A percentile compares a stretch with the other conserved stretches of the same genome.
Conservation (phyloP, 2,797 vertebrate species). For the Gastrophryne carolinensis region DNA sequence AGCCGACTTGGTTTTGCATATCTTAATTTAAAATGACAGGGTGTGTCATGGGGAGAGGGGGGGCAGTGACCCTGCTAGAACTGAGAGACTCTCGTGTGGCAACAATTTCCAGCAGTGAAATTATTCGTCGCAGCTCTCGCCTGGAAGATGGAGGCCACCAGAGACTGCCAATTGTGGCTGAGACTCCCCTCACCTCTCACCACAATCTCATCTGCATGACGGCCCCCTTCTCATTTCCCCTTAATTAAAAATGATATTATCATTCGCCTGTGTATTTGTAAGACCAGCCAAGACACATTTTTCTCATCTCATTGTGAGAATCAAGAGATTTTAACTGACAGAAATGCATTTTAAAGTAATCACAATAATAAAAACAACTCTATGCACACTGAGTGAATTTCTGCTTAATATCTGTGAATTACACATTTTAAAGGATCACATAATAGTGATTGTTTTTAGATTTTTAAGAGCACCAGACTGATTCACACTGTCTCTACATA, state of each 20-base stretch:
- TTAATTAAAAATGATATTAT: slow-evolving; percentile 56
- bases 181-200: not conserved
- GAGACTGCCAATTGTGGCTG: slow-evolving; percentile 38
- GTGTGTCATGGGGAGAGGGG: slow-evolving; percentile 85
- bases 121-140: slow-evolving; percentile 76
- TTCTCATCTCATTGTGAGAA: slow-evolving; percentile 37
- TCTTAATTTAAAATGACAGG: slow-evolving; percentile 99
- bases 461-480: too few relatives aligned
- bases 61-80: slow-evolving; percentile 88
- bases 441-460: not conserved
- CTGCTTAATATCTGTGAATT: not conserved
- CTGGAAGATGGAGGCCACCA: slow-evolving; percentile 64
- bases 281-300: slow-evolving; percentile 45
- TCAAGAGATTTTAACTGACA: slow-evolving; percentile 46
- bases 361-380: slow-evolving; percentile 33
- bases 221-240: slow-evolving; percentile 16
- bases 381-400: not conserved
- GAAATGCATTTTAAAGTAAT: slow-evolving; percentile 40
- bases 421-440: too few relatives aligned
- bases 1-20: slow-evolving; percentile 85
- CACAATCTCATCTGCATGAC: not conserved
- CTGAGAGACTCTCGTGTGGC: slow-evolving; percentile 82
- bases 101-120: slow-evolving; percentile 90
- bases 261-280: slow-evolving; percentile 50
- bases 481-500: too few relatives aligned